Evolutionary conservation across 2,113 vertebrate species (phyloP), one percentile per base, ranked within the genome.

Genomic region (Damaliscus lunatus): DNA sequence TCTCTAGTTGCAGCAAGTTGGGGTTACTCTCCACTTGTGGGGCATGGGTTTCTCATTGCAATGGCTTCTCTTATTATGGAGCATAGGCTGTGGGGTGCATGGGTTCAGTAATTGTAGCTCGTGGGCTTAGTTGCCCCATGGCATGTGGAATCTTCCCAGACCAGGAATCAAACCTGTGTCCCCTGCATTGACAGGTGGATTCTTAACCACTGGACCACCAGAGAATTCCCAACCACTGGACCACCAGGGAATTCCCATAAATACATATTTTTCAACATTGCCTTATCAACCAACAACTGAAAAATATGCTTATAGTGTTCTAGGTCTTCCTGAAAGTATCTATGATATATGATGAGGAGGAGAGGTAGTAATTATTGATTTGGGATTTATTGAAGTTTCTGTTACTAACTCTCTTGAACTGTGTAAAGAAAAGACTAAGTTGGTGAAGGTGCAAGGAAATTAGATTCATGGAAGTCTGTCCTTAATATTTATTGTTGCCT

Each of bases 401-500:
- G 29, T 94, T 90, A 95, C 33, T 83, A 74, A 74, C 11, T 23
- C 12, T 91, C 48, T 83, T 87, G 11, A 93, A 80, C 40, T 96
- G 14, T 60, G 43, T 88, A 81, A 96, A 94, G 48, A 55, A 89
- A 95, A 95, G 27, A 95, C 59, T 89, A 91, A 82, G 12, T 57
- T 82, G 83, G 33, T 77, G 7, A 89, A 93, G n/a, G 46, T 2
- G 2, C 50, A 4, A 23, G 8, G 27, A 91, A 25, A 27, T 87
- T 87, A 78, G 48, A 95, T 91, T 90, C 67, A 71, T 77, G 78
- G 36, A 40, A 90, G 31, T 36, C 27, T 90, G 33, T 96, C 60
- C 17, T 86, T 33, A 74, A 71, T 96, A 95, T 96, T 93, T 95
- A 91, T 95, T 93, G 48, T 43, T 91, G 50, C 36, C 33, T 93